These are phyloP conservation scores for Acrocera orbiculus DNA, from an alignment of 2,888 invertebrate genomes.

Conservation along the genomic window DNA sequence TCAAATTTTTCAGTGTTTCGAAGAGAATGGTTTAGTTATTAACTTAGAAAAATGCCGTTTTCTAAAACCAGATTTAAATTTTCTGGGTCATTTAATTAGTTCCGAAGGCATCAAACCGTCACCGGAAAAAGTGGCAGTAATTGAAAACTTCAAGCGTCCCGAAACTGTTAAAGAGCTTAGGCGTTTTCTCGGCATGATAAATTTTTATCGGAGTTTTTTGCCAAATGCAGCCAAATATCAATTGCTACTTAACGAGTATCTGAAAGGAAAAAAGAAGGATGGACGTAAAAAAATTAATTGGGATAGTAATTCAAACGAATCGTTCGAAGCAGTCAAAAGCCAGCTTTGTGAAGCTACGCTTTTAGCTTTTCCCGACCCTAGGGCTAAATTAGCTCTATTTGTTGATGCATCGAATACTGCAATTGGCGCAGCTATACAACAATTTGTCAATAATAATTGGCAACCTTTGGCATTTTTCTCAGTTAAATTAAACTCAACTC, in stretches of 20 bases:
- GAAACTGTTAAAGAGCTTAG: background rate
- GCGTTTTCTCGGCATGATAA: background rate
- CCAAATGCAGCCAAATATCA: background rate
- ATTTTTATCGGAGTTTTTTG: constrained; percentile 1
- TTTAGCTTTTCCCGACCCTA: background rate
- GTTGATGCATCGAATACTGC: constrained; percentile 1
- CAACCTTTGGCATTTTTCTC: constrained; percentile 1
- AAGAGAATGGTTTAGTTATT: background rate
- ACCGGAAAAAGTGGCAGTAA: background rate
- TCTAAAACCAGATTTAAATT: background rate
- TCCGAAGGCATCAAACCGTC: background rate
- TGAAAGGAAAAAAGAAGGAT: background rate
- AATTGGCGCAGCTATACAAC: background rate
- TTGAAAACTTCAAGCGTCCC: background rate
- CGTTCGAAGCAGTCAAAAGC: background rate
- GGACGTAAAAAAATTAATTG: background rate
- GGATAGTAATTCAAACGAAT: background rate
- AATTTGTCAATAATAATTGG: background rate
- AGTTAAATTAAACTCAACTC: background rate
- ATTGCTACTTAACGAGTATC: background rate
- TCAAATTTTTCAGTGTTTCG: background rate
- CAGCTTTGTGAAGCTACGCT: no score
- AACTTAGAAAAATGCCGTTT: background rate
- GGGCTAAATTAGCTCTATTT: background rate
- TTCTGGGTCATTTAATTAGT: background rate